phyloP scores from a whole-genome alignment of 2,797 vertebrate genomes.

The Gallinago solitaria region DNA sequence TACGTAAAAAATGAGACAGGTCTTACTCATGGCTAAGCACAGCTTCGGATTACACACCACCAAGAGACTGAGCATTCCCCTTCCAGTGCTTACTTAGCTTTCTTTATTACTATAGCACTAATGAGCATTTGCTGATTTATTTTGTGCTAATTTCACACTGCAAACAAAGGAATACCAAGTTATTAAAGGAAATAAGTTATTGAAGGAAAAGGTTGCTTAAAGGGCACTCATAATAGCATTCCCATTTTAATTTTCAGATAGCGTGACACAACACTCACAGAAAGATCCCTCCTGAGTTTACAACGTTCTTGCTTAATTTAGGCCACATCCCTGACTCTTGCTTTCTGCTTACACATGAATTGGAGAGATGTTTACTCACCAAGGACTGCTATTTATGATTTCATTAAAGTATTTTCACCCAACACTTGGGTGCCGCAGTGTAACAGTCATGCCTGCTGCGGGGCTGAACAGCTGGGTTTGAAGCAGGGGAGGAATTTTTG shows the following conservation, averaged over 20 bases:
- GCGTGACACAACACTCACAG: not conserved
- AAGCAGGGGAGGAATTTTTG: not conserved
- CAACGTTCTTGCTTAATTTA: not conserved
- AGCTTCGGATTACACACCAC: not conserved
- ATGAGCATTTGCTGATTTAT: not conserved
- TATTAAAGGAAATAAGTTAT: not conserved
- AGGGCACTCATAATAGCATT: not conserved
- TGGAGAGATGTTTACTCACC: not conserved
- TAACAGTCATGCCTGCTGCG: rapidly evolving
- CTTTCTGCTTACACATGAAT: not conserved
- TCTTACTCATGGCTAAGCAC: not conserved
- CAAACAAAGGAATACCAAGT: not conserved
- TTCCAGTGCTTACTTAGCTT: not conserved
- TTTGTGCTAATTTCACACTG: not conserved
- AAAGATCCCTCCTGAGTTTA: not conserved
- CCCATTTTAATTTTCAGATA: not conserved
- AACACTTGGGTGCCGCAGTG: not conserved
- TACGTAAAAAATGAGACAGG: not conserved
- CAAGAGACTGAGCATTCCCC: not conserved
- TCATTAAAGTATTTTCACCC: not conserved
- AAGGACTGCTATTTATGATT: not conserved
- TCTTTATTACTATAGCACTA: not conserved
- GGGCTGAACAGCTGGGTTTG: not conserved
- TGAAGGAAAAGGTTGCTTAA: not conserved
- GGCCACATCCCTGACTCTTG: not conserved